Evolutionary conservation across 2,113 vertebrate species (phyloP).

Genomic region (Apeltes quadracus): DNA sequence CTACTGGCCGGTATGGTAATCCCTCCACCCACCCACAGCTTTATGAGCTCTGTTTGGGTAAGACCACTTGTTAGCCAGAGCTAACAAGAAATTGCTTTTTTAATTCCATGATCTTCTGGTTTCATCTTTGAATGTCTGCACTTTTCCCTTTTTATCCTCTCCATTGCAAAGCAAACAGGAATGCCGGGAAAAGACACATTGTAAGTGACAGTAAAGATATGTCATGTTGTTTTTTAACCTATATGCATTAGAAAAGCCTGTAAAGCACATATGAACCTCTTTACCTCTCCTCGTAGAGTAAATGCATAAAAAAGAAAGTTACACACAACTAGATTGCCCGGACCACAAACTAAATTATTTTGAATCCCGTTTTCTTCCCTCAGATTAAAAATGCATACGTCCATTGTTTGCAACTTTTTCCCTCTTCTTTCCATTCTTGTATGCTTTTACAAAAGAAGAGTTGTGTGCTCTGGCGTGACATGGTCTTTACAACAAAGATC

Average conservation of each 20-base stretch:
- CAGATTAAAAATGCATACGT: slow-evolving; percentile 40
- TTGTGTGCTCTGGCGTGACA: slow-evolving; percentile 28
- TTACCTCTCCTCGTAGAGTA: not conserved
- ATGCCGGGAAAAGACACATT: not conserved
- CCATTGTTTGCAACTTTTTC: slow-evolving; percentile 30
- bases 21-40: not conserved
- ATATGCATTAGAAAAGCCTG: slow-evolving; percentile 5
- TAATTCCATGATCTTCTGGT: slow-evolving; percentile 17
- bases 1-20: slow-evolving; percentile 4
- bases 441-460: not conserved
- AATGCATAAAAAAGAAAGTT: slow-evolving; percentile 19
- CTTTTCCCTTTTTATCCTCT: slow-evolving; percentile 1
- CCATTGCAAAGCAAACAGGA: not conserved
- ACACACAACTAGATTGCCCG: slow-evolving; percentile 11
- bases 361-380: slow-evolving; percentile 1
- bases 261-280: not conserved
- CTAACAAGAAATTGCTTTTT: not conserved
- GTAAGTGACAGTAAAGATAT: not conserved
- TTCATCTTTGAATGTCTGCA: slow-evolving; percentile 8
- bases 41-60: slow-evolving; percentile 18
- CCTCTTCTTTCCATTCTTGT: not conserved
- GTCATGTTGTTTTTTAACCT: slow-evolving; percentile 18
- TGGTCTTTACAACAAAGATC: slow-evolving; percentile 26
- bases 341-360: slow-evolving; percentile 8
- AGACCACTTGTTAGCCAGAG: slow-evolving; percentile 6